A percentile compares a stretch with the other conserved stretches of the same genome.
phyloP scores from a whole-genome alignment of 2,797 vertebrate species.

The Champsocephalus esox region DNA sequence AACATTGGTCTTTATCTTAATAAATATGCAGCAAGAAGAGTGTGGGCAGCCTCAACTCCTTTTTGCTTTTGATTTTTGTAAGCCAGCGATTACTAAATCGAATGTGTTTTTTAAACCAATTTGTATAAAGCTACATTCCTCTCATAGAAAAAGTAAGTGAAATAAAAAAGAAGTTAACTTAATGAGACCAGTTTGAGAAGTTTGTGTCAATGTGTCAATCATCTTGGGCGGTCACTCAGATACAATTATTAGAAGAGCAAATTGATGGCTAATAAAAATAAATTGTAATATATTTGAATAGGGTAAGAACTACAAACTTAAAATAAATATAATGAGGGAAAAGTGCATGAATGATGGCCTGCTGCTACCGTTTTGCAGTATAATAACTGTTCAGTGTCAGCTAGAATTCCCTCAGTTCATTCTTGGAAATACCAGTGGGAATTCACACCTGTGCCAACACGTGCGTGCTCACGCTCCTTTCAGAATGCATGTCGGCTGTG shows the following conservation, averaged over 20 bases:
- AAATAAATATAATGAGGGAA: slow-evolving; percentile 24
- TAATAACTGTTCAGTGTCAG: slow-evolving; percentile 23
- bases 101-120: background rate
- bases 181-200: no score
- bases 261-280: slow-evolving; percentile 1
- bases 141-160: background rate
- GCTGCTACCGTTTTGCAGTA: slow-evolving; percentile 23
- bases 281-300: background rate
- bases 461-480: slow-evolving; percentile 17
- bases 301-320: slow-evolving; percentile 23
- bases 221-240: background rate
- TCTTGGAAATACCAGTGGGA: background rate
- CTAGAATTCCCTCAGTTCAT: slow-evolving; percentile 8
- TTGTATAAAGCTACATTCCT: slow-evolving; percentile 5
- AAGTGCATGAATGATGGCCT: slow-evolving; percentile 21
- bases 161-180: no score
- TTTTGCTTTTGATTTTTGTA: slow-evolving; percentile 5
- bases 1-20: slow-evolving; percentile 1
- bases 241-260: slow-evolving; percentile 1
- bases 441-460: slow-evolving; percentile 43
- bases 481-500: slow-evolving; percentile 30
- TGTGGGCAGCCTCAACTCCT: slow-evolving; percentile 4
- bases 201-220: background rate
- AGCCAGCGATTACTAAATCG: background rate
- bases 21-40: background rate